Conservation (phyloP, 2,797 vertebrate genomes). For the Molossus alvarezi region DNA sequence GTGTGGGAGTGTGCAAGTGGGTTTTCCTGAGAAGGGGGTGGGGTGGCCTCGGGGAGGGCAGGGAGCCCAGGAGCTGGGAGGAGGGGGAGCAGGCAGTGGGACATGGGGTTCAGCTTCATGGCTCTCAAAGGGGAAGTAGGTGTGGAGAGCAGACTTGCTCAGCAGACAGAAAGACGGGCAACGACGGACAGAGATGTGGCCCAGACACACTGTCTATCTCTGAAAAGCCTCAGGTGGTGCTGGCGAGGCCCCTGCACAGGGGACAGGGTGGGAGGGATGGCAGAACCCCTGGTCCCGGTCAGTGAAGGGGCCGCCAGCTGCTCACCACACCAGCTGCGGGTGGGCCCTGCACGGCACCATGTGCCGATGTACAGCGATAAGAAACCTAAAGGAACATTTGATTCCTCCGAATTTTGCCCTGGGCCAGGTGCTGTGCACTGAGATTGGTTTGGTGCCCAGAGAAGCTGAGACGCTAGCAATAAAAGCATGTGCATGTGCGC, state of each 20-base stretch:
- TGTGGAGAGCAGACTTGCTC: no score
- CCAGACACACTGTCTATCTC: background rate
- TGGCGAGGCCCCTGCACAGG: background rate
- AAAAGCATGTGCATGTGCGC: background rate
- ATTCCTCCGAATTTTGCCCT: background rate
- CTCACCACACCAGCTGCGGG: no score
- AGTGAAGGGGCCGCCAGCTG: no score
- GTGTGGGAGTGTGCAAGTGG: background rate
- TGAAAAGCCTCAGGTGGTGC: background rate
- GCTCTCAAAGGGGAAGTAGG: background rate
- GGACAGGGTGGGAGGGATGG: no score
- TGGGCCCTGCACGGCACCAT: rapidly evolving
- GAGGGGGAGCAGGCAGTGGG: no score
- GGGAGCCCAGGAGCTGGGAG: background rate
- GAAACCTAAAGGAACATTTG: background rate
- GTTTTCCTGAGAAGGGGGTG: background rate
- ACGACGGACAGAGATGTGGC: no score
- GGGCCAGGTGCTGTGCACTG: background rate
- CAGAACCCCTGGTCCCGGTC: background rate
- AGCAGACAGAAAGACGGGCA: background rate
- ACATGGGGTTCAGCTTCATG: no score
- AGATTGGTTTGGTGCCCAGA: background rate
- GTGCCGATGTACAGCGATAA: background rate
- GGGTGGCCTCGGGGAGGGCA: background rate
- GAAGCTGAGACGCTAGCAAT: background rate